Base-by-base conservation (phyloP, 2,888 invertebrate genomes). In the Acrocera orbiculus region DNA sequence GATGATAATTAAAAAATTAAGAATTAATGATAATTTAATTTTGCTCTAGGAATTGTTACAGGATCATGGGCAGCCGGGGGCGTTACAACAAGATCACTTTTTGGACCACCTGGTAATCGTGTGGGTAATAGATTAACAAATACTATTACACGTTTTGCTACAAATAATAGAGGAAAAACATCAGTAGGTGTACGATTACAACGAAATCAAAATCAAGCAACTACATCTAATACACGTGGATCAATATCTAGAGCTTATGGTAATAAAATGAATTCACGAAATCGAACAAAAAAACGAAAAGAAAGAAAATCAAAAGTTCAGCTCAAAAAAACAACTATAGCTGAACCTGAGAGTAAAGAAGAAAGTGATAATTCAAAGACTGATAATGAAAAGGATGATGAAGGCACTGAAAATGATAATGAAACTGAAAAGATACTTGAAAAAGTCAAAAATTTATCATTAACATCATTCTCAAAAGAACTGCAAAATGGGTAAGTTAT, bases 11-110 rank as follows among this genome's bases (percentile, higher is more conserved):
- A n/a, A n/a, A n/a, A n/a, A n/a, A n/a, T n/a, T n/a, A n/a, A n/a
- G n/a, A n/a, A n/a, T n/a, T n/a, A n/a, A n/a, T n/a, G n/a, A n/a
- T n/a, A n/a, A n/a, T n/a, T n/a, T n/a, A n/a, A n/a, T n/a, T n/a
- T n/a, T n/a, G n/a, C n/a, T 46, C 41, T 45, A 45, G 47, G 49
- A 42, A 46, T 49, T 44, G 49, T 49, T 43, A 48, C 48, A 42
- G 49, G 49, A 40, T 47, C 47, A 27, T 49, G 49, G 49, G 48
- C 48, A 30, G 39, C 42, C 16, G 41, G 30, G 15, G 40, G 41
- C 30, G 38, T 37, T 34, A 36, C 41, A 29, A 41, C 44, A 32
- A 44, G 44, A 31, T 39, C 46, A n/a, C 25, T 46, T 5, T 42
- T 42, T 37, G 45, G 44, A 36, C 42, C 40, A 40, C 39, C 44